phyloP scores from a whole-genome alignment of 1,140 invertebrate genomes.

The Lordiphosa stackelbergi region DNA sequence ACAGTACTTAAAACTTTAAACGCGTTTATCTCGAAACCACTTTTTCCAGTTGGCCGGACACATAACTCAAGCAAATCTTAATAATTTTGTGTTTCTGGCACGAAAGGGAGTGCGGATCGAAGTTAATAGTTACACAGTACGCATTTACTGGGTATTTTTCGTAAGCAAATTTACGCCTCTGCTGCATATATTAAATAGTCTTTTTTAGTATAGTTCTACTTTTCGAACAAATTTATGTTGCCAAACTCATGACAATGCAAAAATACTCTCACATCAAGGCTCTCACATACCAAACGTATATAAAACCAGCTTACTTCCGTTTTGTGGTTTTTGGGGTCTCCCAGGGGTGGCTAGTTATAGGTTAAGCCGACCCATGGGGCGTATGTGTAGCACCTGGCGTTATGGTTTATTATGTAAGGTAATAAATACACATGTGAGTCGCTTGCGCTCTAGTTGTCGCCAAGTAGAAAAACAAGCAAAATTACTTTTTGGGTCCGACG shows the following conservation, averaged over 20 bases:
- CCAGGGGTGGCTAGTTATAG: constrained; percentile 52
- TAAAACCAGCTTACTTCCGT: constrained; percentile 64
- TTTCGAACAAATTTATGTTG: constrained; percentile 6
- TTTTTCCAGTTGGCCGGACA: too few relatives aligned
- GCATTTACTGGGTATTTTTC: not conserved
- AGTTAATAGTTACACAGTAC: too few relatives aligned
- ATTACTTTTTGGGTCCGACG: constrained; percentile 16
- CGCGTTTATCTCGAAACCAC: too few relatives aligned
- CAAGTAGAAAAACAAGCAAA: not conserved
- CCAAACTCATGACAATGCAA: constrained; percentile 47
- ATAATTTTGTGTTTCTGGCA: too few relatives aligned
- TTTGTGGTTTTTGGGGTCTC: constrained; percentile 18
- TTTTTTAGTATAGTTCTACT: not conserved
- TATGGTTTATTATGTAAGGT: constrained; percentile 63
- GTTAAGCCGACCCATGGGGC: constrained; percentile 53
- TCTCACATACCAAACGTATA: constrained; percentile 13
- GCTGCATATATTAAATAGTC: not conserved
- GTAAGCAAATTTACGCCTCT: not conserved
- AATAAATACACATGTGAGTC: constrained; percentile 38
- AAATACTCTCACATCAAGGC: constrained; percentile 28
- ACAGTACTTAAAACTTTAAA: too few relatives aligned
- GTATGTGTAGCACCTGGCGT: constrained; percentile 67
- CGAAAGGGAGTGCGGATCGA: too few relatives aligned
- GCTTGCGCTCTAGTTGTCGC: constrained; percentile 24
- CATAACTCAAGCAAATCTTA: too few relatives aligned